These are phyloP conservation scores for Montifringilla adamsi DNA, from an alignment of 2,113 vertebrate species.

Conservation along the genomic window DNA sequence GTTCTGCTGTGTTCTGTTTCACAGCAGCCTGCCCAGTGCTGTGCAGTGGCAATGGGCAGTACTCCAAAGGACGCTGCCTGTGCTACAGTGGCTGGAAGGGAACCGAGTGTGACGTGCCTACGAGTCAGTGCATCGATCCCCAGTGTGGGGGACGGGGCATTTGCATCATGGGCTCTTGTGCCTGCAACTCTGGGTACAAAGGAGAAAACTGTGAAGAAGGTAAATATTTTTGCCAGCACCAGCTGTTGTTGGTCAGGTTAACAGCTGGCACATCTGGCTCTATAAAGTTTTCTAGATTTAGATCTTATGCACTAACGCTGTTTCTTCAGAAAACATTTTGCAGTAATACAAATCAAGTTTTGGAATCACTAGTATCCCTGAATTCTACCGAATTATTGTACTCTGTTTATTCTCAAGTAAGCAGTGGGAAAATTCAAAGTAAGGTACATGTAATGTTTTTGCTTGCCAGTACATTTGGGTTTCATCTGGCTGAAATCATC, in stretches of 20 bases:
- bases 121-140: constrained; percentile 88
- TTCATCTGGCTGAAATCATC: neutral
- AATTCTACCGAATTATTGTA: neutral
- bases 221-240: constrained; percentile 59
- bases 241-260: constrained; percentile 1
- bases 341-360: neutral
- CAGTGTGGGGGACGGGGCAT: constrained; percentile 91
- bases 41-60: constrained; percentile 95
- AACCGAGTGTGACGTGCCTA: constrained; percentile 90
- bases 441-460: neutral
- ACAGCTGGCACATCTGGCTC: neutral
- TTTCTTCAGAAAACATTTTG: neutral
- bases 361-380: neutral
- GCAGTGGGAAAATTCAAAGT: neutral
- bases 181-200: constrained; percentile 93
- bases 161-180: constrained; percentile 91
- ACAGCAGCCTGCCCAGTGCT: constrained; percentile 93
- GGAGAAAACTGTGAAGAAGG: constrained; percentile 93
- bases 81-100: constrained; percentile 99
- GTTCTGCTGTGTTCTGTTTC: constrained; percentile 40
- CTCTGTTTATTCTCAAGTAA: neutral
- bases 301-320: neutral
- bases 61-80: constrained; percentile 94
- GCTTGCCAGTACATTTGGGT: neutral
- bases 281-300: neutral